phyloP scores from a whole-genome alignment of 2,888 invertebrate genomes.

The Iselma pallidipennis region DNA sequence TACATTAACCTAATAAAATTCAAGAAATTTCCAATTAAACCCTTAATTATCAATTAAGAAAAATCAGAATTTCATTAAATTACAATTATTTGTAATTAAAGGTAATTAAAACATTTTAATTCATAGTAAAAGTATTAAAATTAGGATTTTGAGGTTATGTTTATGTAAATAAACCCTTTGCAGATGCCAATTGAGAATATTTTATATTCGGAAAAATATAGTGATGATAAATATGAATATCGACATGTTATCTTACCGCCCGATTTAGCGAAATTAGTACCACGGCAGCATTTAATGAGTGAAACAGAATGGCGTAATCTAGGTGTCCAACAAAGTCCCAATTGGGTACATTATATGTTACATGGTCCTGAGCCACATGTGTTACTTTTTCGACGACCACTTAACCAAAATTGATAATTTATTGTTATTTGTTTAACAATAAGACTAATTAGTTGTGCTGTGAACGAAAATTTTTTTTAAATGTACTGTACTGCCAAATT shows the following conservation, averaged over 20 bases:
- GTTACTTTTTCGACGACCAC: conserved; percentile 73
- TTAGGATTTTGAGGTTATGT: not conserved
- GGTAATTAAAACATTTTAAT: not conserved
- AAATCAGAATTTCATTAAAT: too few species aligned
- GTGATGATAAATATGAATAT: conserved; percentile 85
- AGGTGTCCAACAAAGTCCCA: conserved; percentile 92
- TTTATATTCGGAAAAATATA: conserved; percentile 91
- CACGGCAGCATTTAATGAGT: conserved; percentile 88
- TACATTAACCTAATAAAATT: too few species aligned
- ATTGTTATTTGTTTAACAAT: not conserved
- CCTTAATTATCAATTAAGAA: too few species aligned
- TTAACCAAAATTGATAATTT: conserved; percentile 13
- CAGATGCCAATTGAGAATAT: conserved; percentile 61
- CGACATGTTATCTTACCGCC: conserved; percentile 90
- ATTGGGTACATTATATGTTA: conserved; percentile 89
- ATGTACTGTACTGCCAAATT: too few species aligned
- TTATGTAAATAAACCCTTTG: not conserved
- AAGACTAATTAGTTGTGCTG: not conserved
- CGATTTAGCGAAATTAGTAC: conserved; percentile 82
- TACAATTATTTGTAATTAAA: too few species aligned
- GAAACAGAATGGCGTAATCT: conserved; percentile 95
- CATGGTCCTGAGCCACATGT: conserved; percentile 92
- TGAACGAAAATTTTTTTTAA: not conserved
- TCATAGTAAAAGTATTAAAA: not conserved
- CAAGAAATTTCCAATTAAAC: too few species aligned